phyloP scores from a whole-genome alignment of 2,888 invertebrate genomes.

The Caenorhabditis sinica region DNA sequence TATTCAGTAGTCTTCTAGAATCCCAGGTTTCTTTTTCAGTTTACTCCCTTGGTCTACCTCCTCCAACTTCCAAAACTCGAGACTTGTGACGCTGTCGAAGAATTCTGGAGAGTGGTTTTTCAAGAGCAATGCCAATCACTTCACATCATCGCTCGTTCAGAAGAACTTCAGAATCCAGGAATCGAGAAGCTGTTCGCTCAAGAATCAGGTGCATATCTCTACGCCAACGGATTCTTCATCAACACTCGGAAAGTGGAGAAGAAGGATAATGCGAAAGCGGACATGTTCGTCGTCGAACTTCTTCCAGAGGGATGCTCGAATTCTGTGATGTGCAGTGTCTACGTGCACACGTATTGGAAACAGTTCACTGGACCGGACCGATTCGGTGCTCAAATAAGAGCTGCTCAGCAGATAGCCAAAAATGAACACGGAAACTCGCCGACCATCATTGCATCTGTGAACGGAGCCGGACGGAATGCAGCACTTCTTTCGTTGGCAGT shows the following conservation, averaged over 20 bases:
- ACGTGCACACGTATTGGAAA: constrained; percentile 50
- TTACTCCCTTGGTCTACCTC: constrained; percentile 39
- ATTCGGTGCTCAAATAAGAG: constrained; percentile 23
- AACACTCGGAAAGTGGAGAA: constrained; percentile 62
- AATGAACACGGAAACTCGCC: constrained; percentile 35
- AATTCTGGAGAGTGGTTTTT: constrained; percentile 64
- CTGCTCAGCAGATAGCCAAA: constrained; percentile 55
- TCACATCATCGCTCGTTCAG: constrained; percentile 55
- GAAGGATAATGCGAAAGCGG: constrained; percentile 36
- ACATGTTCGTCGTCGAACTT: constrained; percentile 50
- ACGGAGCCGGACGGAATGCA: constrained; percentile 59
- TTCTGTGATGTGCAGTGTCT: constrained; percentile 54
- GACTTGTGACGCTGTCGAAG: constrained; percentile 45
- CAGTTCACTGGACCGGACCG: constrained; percentile 35
- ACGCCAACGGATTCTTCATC: constrained; percentile 60
- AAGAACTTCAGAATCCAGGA: constrained; percentile 47
- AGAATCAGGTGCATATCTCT: constrained; percentile 49
- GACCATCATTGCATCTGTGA: constrained; percentile 37
- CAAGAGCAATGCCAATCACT: constrained; percentile 55
- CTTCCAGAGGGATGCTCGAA: constrained; percentile 64
- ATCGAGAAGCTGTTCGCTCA: constrained; percentile 53
- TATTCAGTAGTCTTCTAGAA: neutral
- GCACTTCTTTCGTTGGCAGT: constrained; percentile 51
- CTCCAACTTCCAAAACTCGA: constrained; percentile 61
- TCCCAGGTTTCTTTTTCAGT: constrained; percentile 31